Conservation (phyloP, 2,888 invertebrate genomes). For the Drosophila hawaiiensis region DNA sequence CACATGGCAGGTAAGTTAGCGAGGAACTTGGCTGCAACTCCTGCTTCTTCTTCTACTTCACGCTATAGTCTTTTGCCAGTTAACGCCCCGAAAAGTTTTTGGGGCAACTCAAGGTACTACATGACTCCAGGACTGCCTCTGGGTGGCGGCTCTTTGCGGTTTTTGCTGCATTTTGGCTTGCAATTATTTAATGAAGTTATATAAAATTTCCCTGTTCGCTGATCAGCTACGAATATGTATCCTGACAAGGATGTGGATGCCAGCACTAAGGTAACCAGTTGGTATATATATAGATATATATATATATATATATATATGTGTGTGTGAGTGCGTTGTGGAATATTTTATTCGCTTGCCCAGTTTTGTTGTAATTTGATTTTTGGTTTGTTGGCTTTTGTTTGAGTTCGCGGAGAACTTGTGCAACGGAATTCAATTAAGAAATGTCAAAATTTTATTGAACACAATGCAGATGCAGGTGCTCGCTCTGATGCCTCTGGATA, state of each 20-base stretch:
- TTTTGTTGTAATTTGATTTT: conserved; percentile 83
- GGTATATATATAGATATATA: background rate
- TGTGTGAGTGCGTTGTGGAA: conserved; percentile 44
- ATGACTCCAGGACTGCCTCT: conserved; percentile 22
- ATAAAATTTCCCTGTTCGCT: conserved; percentile 71
- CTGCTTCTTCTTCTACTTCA: background rate
- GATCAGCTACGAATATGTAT: conserved; percentile 59
- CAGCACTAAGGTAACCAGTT: conserved; percentile 30
- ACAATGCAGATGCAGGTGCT: conserved; percentile 67
- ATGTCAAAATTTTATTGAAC: conserved; percentile 82
- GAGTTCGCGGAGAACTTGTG: conserved; percentile 72
- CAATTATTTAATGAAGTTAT: conserved; percentile 83
- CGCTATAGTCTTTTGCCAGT: conserved; percentile 72
- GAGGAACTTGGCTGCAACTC: conserved; percentile 33
- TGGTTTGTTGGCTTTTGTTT: conserved; percentile 82
- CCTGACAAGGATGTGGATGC: conserved; percentile 39
- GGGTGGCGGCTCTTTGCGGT: conserved; percentile 54
- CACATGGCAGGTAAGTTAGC: conserved; percentile 37
- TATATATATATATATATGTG: conserved; percentile 13
- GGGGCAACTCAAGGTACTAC: conserved; percentile 19
- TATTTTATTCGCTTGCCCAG: conserved; percentile 74
- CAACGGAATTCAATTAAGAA: conserved; percentile 81
- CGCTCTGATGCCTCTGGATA: conserved; percentile 32
- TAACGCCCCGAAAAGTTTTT: conserved; percentile 64
- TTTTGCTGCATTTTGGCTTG: conserved; percentile 70